Evolutionary conservation across 2,888 invertebrate genomes (phyloP).

Genomic region (Epinotia bilunana): DNA sequence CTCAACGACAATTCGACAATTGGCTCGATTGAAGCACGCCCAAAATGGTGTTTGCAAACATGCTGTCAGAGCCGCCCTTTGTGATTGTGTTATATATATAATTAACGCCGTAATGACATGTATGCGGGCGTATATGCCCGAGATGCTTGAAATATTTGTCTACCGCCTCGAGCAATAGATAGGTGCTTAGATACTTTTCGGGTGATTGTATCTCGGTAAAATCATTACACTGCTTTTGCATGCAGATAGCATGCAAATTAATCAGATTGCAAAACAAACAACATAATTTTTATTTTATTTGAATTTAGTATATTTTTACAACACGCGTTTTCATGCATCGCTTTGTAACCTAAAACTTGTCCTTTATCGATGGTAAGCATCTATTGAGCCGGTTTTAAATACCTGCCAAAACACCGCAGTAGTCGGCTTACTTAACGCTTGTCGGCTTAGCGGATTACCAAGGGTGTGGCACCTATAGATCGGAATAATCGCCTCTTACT

Average conservation of each 20-base stretch:
- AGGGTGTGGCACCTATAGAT: slow-evolving; percentile 5
- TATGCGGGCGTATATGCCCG: not conserved
- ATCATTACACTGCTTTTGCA: too few species aligned
- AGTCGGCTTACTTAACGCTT: slow-evolving; percentile 35
- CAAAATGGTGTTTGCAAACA: slow-evolving; percentile 22
- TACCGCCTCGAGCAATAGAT: too few species aligned
- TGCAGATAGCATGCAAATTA: too few species aligned
- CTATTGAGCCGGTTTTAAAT: slow-evolving; percentile 11
- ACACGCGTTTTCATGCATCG: too few species aligned
- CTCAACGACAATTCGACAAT: slow-evolving; percentile 25
- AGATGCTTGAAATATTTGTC: not conserved
- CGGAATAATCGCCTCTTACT: slow-evolving; percentile 3
- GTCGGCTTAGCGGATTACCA: slow-evolving; percentile 31
- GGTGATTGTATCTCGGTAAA: too few species aligned
- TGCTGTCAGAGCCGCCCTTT: slow-evolving; percentile 9
- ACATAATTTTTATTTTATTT: too few species aligned
- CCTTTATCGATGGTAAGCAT: not conserved
- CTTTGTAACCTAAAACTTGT: not conserved
- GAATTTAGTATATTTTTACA: too few species aligned
- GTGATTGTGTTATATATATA: slow-evolving; percentile 6
- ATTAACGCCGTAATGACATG: slow-evolving; percentile 6
- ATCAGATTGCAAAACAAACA: too few species aligned
- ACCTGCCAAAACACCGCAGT: slow-evolving; percentile 27
- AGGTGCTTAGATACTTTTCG: too few species aligned
- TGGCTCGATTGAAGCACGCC: not conserved